Evolutionary conservation across 2,113 vertebrate species (phyloP).

Genomic region (Dipodomys stephensi): DNA sequence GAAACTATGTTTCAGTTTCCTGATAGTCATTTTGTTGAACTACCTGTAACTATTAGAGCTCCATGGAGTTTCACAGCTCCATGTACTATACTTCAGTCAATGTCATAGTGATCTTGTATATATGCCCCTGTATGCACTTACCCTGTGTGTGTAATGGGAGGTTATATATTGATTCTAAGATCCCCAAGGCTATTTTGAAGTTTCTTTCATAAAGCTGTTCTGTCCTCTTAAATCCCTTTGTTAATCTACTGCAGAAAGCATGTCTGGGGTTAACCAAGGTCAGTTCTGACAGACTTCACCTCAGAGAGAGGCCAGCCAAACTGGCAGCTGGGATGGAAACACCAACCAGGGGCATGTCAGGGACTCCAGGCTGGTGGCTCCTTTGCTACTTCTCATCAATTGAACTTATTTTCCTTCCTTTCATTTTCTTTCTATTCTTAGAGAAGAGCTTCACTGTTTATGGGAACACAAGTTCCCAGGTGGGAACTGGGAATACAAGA

Average conservation of each 20-base stretch:
- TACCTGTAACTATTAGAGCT: no score
- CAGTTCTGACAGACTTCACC: neutral
- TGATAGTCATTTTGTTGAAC: no score
- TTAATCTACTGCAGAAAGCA: slow-evolving; percentile 18
- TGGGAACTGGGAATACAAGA: slow-evolving; percentile 5
- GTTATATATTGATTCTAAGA: no score
- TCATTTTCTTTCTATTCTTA: slow-evolving; percentile 35
- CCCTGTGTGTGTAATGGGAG: no score
- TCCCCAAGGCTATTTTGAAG: neutral
- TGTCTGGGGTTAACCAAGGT: neutral
- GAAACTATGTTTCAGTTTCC: no score
- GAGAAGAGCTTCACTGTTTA: slow-evolving; percentile 34
- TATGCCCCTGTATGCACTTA: no score
- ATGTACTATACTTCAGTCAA: no score
- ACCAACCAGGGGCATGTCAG: neutral
- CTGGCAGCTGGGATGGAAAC: neutral
- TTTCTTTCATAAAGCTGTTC: slow-evolving; percentile 27
- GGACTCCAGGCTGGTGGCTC: slow-evolving; percentile 10
- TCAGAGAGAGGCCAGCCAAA: neutral
- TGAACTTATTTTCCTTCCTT: slow-evolving; percentile 39
- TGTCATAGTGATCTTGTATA: no score
- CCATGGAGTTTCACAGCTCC: no score
- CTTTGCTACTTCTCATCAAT: slow-evolving; percentile 47
- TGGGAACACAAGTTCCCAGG: neutral
- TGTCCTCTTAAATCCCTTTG: neutral